Evolutionary conservation across 2,113 vertebrate species (phyloP).

Genomic region (Epinephelus lanceolatus): DNA sequence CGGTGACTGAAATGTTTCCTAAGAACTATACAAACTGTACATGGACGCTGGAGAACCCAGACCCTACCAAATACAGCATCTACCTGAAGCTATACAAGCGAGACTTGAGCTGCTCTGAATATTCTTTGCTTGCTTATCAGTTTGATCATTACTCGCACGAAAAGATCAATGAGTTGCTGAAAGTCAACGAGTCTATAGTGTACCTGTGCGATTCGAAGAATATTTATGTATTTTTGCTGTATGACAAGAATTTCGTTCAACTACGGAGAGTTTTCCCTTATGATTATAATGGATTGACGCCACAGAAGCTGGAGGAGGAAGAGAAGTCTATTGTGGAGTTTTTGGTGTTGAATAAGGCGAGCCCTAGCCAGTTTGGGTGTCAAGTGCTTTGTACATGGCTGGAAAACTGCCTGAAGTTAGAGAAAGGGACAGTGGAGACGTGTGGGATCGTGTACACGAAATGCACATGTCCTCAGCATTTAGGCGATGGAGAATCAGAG

Average conservation of each 20-base stretch:
- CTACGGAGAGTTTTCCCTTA: slow-evolving; percentile 95
- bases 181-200: slow-evolving; percentile 97
- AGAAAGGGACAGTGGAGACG: slow-evolving; percentile 94
- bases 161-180: slow-evolving; percentile 98
- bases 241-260: slow-evolving; percentile 99
- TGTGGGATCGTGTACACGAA: slow-evolving; percentile 99
- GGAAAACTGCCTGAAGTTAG: slow-evolving; percentile 97
- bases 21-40: slow-evolving; percentile 99
- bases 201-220: slow-evolving; percentile 97
- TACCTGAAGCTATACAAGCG: slow-evolving; percentile 99
- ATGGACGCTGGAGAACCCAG: slow-evolving; percentile 99
- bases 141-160: slow-evolving; percentile 99
- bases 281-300: slow-evolving; percentile 92
- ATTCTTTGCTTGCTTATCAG: slow-evolving; percentile 98
- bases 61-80: slow-evolving; percentile 99
- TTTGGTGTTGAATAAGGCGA: slow-evolving; percentile 98
- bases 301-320: slow-evolving; percentile 94
- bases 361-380: slow-evolving; percentile 98
- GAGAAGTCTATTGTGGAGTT: slow-evolving; percentile 98
- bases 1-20: slow-evolving; percentile 99
- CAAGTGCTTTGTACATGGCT: slow-evolving; percentile 98
- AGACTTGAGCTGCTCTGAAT: slow-evolving; percentile 98
- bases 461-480: slow-evolving; percentile 98
- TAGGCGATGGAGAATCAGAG: slow-evolving; percentile 95
- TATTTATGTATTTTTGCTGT: slow-evolving; percentile 98